A percentile compares a stretch with the other conserved stretches of the same genome.
Conservation (phyloP, 1,140 invertebrate genomes). For the Metopolophium dirhodum region DNA sequence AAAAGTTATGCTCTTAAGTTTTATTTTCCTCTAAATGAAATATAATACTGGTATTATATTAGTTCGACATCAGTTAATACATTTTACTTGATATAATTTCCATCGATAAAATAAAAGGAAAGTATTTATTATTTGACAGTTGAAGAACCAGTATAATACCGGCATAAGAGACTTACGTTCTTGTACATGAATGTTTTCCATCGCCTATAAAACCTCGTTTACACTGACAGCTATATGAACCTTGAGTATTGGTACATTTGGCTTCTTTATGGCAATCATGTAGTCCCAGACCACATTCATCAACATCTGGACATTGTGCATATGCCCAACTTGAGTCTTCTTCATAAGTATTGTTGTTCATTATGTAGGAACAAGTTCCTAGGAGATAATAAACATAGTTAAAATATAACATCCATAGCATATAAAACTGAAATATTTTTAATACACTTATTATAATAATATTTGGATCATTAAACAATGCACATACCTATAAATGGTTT, state of each 20-base stretch:
- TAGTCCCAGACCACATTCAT: conserved; percentile 86
- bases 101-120: neutral
- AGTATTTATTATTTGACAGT: neutral
- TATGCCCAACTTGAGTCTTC: conserved; percentile 81
- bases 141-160: neutral
- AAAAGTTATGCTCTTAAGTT: neutral
- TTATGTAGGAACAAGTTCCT: conserved; percentile 44
- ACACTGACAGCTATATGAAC: conserved; percentile 84
- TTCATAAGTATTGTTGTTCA: conserved; percentile 62
- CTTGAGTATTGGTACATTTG: conserved; percentile 89
- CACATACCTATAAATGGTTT: conserved; percentile 68
- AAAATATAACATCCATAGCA: neutral
- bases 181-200: conserved; percentile 79
- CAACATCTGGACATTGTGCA: conserved; percentile 89
- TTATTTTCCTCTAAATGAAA: neutral
- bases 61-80: neutral
- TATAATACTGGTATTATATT: neutral
- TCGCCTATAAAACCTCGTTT: conserved; percentile 86
- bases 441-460: neutral
- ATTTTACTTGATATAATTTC: neutral
- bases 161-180: conserved; percentile 68
- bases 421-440: neutral
- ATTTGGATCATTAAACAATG: neutral
- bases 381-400: neutral
- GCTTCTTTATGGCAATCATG: conserved; percentile 90